Percentiles rank a stretch among this genome's conserved stretches.
Conservation (phyloP, 2,113 vertebrate species). For the Apistogramma diplotaenia region DNA sequence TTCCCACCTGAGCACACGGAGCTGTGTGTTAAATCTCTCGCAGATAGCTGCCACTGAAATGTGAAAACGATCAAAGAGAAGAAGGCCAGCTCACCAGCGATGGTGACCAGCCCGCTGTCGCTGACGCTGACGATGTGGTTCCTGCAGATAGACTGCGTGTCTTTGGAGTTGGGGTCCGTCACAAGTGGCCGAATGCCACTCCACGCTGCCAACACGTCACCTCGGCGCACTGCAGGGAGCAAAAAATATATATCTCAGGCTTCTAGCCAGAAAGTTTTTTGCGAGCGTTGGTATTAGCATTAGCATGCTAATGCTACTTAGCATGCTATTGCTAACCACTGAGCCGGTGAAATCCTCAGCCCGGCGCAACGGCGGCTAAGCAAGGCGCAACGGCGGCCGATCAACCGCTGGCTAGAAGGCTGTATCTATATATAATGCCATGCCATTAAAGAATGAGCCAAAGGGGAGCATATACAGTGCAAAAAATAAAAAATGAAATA, state of each 20-base stretch:
- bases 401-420: too few relatives aligned
- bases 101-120: constrained; percentile 88
- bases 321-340: too few relatives aligned
- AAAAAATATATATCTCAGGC: too few relatives aligned
- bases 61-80: constrained; percentile 49
- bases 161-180: constrained; percentile 91
- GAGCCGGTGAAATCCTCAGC: too few relatives aligned
- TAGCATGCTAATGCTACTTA: too few relatives aligned
- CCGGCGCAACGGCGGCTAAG: too few relatives aligned
- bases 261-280: too few relatives aligned
- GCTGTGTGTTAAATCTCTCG: neutral
- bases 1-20: constrained; percentile 84
- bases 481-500: neutral
- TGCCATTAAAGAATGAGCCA: neutral
- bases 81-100: constrained; percentile 82
- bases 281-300: too few relatives aligned
- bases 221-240: constrained; percentile 89
- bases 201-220: constrained; percentile 96
- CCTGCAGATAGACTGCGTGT: constrained; percentile 94
- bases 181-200: constrained; percentile 97
- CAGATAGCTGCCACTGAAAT: too few relatives aligned
- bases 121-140: constrained; percentile 91
- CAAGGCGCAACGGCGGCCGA: too few relatives aligned
- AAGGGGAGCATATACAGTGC: neutral
- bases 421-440: too few relatives aligned